A percentile compares a stretch with the other conserved stretches of the same genome.
These are phyloP conservation scores for Coranthus polyacanthus DNA, from an alignment of 2,797 vertebrate genomes.

Conservation along the genomic window DNA sequence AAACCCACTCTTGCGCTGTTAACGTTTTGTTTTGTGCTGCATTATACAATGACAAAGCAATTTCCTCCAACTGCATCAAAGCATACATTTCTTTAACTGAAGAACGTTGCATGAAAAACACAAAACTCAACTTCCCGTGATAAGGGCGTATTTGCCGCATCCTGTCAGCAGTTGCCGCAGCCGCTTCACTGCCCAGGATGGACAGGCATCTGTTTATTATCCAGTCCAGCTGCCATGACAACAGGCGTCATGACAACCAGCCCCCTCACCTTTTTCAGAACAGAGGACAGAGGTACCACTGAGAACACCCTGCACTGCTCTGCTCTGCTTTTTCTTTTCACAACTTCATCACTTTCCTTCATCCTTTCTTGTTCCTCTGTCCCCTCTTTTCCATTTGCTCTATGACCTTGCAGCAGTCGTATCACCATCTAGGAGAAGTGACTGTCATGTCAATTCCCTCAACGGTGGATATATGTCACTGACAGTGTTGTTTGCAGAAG, in stretches of 20 bases:
- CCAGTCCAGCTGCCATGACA: slow-evolving; percentile 74
- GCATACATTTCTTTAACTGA: not conserved
- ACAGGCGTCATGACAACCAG: slow-evolving; percentile 79
- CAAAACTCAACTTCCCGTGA: slow-evolving; percentile 12
- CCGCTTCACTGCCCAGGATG: slow-evolving; percentile 11
- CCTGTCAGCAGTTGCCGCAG: slow-evolving; percentile 40
- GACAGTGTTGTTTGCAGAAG: slow-evolving; percentile 25
- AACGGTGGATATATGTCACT: slow-evolving; percentile 6
- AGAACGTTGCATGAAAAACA: not conserved
- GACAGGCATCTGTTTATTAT: slow-evolving; percentile 69
- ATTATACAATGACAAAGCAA: no score
- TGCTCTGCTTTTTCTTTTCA: slow-evolving; percentile 21
- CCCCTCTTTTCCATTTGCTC: slow-evolving; percentile 7
- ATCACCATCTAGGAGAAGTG: slow-evolving; percentile 17
- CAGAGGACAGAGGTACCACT: slow-evolving; percentile 52
- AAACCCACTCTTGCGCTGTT: no score
- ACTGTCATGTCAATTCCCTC: slow-evolving; percentile 47
- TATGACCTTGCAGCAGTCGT: slow-evolving; percentile 35
- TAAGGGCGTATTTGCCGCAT: not conserved
- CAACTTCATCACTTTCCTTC: not conserved
- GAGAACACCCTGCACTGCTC: slow-evolving; percentile 60
- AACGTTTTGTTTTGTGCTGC: no score
- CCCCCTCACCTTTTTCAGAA: slow-evolving; percentile 67
- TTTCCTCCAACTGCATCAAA: not conserved
- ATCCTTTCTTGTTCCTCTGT: not conserved